These are phyloP conservation scores for Chrysomallon squamiferum DNA, from an alignment of 1,140 invertebrate species.

Conservation along the genomic window DNA sequence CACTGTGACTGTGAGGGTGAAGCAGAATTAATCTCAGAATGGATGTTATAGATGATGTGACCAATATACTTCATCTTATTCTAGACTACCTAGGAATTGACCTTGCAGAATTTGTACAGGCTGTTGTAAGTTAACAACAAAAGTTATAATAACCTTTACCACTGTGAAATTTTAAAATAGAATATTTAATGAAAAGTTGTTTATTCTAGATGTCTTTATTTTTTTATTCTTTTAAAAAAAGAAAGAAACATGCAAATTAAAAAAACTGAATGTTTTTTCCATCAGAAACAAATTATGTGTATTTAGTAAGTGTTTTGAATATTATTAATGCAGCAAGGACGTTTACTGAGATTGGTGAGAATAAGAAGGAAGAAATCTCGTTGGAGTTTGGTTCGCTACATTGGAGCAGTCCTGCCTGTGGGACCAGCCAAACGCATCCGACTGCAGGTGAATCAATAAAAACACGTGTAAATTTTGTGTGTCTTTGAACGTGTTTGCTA, in stretches of 20 bases:
- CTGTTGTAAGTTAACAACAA: conserved; percentile 1
- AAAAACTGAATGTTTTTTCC: too few species aligned
- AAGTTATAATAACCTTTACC: too few species aligned
- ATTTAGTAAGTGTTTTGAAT: too few species aligned
- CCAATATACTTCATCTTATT: not conserved
- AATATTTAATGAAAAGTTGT: too few species aligned
- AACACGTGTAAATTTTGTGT: not conserved
- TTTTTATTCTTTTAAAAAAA: too few species aligned
- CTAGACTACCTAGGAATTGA: not conserved
- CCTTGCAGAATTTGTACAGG: not conserved
- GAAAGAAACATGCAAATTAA: too few species aligned
- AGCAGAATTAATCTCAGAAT: not conserved
- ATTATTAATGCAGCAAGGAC: too few species aligned
- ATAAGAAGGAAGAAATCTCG: not conserved
- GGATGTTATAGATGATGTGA: conserved; percentile 1
- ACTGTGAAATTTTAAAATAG: too few species aligned
- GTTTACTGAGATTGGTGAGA: too few species aligned
- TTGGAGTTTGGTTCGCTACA: not conserved
- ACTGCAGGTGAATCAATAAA: not conserved
- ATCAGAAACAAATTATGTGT: too few species aligned
- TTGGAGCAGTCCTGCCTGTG: not conserved
- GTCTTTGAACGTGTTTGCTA: not conserved
- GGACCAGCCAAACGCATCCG: not conserved
- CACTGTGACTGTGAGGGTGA: too few species aligned
- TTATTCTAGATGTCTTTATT: too few species aligned